Evolutionary conservation across 1,140 invertebrate species (phyloP).

Genomic region (Ceratina calcarata): DNA sequence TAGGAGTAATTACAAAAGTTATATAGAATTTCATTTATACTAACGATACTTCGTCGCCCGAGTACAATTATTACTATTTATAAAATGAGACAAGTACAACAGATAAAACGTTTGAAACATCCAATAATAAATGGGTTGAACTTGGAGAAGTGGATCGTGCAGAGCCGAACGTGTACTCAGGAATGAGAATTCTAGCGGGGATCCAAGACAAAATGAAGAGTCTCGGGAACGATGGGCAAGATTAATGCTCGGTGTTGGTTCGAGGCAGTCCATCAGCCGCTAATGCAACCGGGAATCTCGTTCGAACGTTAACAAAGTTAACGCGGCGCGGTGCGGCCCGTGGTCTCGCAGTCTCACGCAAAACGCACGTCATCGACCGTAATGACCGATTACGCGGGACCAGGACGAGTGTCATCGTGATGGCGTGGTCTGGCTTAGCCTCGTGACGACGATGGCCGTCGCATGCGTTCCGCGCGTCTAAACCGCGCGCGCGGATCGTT

Average conservation of each 20-base stretch:
- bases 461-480: conserved; percentile 72
- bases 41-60: background rate
- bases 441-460: conserved; percentile 68
- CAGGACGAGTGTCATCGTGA: conserved; percentile 66
- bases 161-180: too few species aligned
- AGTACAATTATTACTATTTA: too few species aligned
- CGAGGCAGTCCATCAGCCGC: conserved; percentile 51
- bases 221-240: conserved; percentile 5
- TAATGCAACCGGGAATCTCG: conserved; percentile 70
- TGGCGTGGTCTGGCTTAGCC: conserved; percentile 2
- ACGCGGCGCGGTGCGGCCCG: conserved; percentile 32
- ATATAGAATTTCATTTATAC: too few species aligned
- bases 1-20: too few species aligned
- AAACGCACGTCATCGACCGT: conserved; percentile 79
- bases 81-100: too few species aligned
- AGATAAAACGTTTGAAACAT: too few species aligned
- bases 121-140: too few species aligned
- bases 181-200: background rate
- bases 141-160: too few species aligned
- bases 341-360: conserved; percentile 66
- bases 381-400: conserved; percentile 78
- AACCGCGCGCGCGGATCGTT: conserved; percentile 75
- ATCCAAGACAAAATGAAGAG: background rate
- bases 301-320: conserved; percentile 70
- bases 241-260: conserved; percentile 30